A percentile compares a stretch with the other conserved stretches of the same genome.
These are phyloP conservation scores for Rhimphoctona megacephalus DNA, from an alignment of 2,888 invertebrate species.

Conservation along the genomic window DNA sequence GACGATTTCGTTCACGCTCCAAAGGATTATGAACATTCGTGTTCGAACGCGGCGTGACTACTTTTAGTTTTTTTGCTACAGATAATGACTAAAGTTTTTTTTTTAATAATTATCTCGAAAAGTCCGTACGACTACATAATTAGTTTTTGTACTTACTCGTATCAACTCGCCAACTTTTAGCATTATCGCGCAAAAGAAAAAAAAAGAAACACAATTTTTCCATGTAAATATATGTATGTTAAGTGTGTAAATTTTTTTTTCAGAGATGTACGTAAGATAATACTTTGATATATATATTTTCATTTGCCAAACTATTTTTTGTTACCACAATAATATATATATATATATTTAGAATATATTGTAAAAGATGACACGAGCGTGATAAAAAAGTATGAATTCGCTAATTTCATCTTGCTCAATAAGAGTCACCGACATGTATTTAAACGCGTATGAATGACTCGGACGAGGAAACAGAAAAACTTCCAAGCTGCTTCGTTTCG, in stretches of 20 bases:
- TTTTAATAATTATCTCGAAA: not conserved
- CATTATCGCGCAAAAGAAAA: constrained; percentile 7
- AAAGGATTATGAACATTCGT: constrained; percentile 19
- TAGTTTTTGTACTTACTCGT: constrained; percentile 63
- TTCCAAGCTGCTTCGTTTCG: constrained; percentile 7
- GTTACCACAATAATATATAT: constrained; percentile 8
- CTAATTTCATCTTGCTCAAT: constrained; percentile 17
- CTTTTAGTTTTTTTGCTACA: constrained; percentile 30
- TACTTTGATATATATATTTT: constrained; percentile 41
- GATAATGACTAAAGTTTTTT: constrained; percentile 29
- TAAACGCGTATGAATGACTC: not conserved
- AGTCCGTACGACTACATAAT: constrained; percentile 8
- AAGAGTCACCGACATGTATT: not conserved
- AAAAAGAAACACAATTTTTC: constrained; percentile 1
- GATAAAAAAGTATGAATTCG: not conserved
- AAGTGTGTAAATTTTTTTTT: constrained; percentile 48
- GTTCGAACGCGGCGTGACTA: constrained; percentile 46
- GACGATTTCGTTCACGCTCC: constrained; percentile 3
- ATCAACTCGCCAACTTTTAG: constrained; percentile 53
- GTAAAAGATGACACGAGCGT: constrained; percentile 16
- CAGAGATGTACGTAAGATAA: constrained; percentile 23
- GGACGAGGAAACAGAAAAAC: constrained; percentile 17
- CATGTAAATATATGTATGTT: constrained; percentile 66
- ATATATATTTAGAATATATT: not conserved
- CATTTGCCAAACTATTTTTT: constrained; percentile 47